phyloP scores from a whole-genome alignment of 2,888 invertebrate genomes.

The Leptarthrus brevirostris region DNA sequence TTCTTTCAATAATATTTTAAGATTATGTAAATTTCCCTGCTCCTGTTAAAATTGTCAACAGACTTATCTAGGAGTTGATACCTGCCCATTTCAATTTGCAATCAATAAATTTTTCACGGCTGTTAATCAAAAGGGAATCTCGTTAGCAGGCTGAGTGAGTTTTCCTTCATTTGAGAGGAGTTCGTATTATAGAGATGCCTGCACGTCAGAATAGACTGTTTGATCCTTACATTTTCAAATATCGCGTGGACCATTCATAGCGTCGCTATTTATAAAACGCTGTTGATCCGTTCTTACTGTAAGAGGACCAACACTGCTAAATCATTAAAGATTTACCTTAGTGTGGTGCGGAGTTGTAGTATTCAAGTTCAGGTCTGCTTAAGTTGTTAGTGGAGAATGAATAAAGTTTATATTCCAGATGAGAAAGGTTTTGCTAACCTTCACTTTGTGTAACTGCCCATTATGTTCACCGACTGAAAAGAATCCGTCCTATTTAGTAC shows the following conservation, averaged over 20 bases:
- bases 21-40: neutral
- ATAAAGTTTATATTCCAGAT: too few relatives aligned
- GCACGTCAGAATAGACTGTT: conserved; percentile 31
- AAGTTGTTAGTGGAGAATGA: too few relatives aligned
- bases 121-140: conserved; percentile 51
- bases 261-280: conserved; percentile 11
- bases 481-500: too few relatives aligned
- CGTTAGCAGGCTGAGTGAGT: conserved; percentile 50
- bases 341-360: too few relatives aligned
- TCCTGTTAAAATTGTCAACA: neutral
- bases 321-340: too few relatives aligned
- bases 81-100: conserved; percentile 44
- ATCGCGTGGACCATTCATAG: neutral
- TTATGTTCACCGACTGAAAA: too few relatives aligned
- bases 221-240: conserved; percentile 13
- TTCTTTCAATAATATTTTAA: neutral
- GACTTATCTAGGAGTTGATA: neutral
- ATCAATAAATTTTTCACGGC: conserved; percentile 52
- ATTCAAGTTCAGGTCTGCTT: too few relatives aligned
- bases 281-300: too few relatives aligned
- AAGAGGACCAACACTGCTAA: too few relatives aligned
- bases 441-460: too few relatives aligned
- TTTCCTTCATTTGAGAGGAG: conserved; percentile 12
- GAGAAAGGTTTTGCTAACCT: too few relatives aligned
- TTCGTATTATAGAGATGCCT: conserved; percentile 13